Evolutionary conservation across 2,888 invertebrate species (phyloP).

Genomic region (Masnerella sp.): DNA sequence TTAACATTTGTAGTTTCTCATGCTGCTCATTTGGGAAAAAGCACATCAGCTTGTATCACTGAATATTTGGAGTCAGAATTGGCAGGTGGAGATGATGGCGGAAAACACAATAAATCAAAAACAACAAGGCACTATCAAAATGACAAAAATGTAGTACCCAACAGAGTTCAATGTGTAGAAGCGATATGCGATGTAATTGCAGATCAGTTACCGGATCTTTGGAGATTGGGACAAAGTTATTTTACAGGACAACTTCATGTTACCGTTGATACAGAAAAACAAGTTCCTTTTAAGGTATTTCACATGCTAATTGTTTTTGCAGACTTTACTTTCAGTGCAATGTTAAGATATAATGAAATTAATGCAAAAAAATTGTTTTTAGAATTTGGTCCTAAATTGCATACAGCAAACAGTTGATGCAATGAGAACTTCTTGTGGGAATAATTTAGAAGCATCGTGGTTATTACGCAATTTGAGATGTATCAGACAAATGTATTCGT

Average conservation of each 20-base stretch:
- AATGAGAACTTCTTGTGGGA: conserved; percentile 73
- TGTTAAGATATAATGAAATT: neutral
- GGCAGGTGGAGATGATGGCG: conserved; percentile 65
- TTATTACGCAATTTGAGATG: conserved; percentile 89
- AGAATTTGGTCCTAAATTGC: conserved; percentile 74
- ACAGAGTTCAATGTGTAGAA: conserved; percentile 87
- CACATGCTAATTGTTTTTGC: neutral
- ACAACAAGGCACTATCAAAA: conserved; percentile 66
- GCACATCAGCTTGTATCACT: conserved; percentile 69
- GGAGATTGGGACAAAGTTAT: conserved; percentile 97
- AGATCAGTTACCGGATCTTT: conserved; percentile 91
- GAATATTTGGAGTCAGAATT: conserved; percentile 70
- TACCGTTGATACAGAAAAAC: conserved; percentile 85
- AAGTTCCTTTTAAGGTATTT: conserved; percentile 87
- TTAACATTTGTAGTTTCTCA: conserved; percentile 68
- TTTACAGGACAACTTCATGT: conserved; percentile 92
- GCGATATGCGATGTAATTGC: conserved; percentile 87
- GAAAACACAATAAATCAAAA: conserved; percentile 65
- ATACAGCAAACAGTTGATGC: conserved; percentile 80
- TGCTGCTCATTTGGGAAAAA: conserved; percentile 73
- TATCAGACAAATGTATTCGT: conserved; percentile 88
- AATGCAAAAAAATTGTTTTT: neutral
- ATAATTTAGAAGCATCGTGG: conserved; percentile 81
- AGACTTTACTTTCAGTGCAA: neutral
- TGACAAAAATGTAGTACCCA: conserved; percentile 80